phyloP scores from a whole-genome alignment of 2,888 invertebrate genomes.

The Scrobipalpa costella region DNA sequence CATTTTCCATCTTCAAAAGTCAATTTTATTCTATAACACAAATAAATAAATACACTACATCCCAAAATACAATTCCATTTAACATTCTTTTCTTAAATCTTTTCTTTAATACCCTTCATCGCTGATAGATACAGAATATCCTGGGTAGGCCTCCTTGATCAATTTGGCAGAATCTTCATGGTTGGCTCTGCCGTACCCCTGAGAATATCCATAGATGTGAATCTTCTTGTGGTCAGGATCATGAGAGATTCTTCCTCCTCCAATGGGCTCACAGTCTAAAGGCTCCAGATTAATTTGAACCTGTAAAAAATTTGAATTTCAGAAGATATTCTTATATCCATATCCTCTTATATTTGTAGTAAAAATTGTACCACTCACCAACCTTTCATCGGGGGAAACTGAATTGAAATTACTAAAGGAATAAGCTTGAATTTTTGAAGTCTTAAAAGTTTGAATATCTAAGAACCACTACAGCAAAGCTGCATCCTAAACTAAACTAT shows the following conservation, averaged over 20 bases:
- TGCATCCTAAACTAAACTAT: background rate
- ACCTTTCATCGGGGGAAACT: too few species aligned
- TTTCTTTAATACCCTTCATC: slow-evolving; percentile 89
- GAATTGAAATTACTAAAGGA: too few species aligned
- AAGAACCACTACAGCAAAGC: slow-evolving; percentile 1
- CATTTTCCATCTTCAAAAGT: background rate
- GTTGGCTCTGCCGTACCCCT: slow-evolving; percentile 95
- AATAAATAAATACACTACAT: slow-evolving; percentile 6
- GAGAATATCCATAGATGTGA: slow-evolving; percentile 95
- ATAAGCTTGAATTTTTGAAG: background rate
- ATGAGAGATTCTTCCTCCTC: slow-evolving; percentile 96
- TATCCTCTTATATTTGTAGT: background rate
- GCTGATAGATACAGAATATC: slow-evolving; percentile 89
- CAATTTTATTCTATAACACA: slow-evolving; percentile 5
- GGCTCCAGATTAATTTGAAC: slow-evolving; percentile 69
- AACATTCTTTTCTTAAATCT: background rate
- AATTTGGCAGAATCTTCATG: slow-evolving; percentile 89
- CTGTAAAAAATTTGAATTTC: slow-evolving; percentile 43
- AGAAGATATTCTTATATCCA: background rate
- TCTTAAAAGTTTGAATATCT: background rate
- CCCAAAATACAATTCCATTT: slow-evolving; percentile 10
- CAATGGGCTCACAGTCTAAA: slow-evolving; percentile 90
- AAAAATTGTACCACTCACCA: too few species aligned
- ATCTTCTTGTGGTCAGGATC: slow-evolving; percentile 88
- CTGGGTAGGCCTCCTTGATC: slow-evolving; percentile 86